Evolutionary conservation across 2,113 vertebrate species (phyloP).

Genomic region (Petaurus breviceps): DNA sequence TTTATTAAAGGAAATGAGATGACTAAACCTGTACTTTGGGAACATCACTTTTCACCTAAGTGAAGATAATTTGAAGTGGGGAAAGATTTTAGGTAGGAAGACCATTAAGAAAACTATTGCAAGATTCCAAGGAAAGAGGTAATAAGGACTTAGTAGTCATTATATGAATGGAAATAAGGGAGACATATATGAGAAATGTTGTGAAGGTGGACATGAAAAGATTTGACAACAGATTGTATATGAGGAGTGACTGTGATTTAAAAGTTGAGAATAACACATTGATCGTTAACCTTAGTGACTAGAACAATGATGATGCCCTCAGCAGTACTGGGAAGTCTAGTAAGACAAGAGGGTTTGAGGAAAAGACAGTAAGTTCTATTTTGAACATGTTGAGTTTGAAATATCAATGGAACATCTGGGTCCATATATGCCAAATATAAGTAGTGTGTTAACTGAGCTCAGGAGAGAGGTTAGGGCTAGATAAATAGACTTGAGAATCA

Average conservation of each 20-base stretch:
- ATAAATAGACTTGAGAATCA: not conserved
- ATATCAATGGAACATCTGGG: not conserved
- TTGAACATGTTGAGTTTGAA: not conserved
- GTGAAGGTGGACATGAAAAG: not conserved
- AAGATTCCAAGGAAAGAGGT: not conserved
- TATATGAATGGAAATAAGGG: not conserved
- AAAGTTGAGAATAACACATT: not conserved
- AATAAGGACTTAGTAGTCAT: too few relatives aligned
- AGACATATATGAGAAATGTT: not conserved
- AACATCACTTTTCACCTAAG: not conserved
- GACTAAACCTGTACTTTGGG: not conserved
- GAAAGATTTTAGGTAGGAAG: not conserved
- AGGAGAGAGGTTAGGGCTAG: not conserved
- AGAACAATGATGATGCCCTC: not conserved
- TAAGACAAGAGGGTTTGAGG: not conserved
- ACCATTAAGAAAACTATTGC: not conserved
- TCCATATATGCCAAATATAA: not conserved
- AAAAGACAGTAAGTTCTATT: not conserved
- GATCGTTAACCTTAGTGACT: not conserved
- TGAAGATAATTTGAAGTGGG: not conserved
- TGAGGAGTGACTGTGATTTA: not conserved
- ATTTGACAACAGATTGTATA: not conserved
- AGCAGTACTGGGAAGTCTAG: not conserved
- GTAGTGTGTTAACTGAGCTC: not conserved
- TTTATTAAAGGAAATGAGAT: not conserved